Conservation (phyloP, 2,113 vertebrate genomes). For the Prolemur simus region DNA sequence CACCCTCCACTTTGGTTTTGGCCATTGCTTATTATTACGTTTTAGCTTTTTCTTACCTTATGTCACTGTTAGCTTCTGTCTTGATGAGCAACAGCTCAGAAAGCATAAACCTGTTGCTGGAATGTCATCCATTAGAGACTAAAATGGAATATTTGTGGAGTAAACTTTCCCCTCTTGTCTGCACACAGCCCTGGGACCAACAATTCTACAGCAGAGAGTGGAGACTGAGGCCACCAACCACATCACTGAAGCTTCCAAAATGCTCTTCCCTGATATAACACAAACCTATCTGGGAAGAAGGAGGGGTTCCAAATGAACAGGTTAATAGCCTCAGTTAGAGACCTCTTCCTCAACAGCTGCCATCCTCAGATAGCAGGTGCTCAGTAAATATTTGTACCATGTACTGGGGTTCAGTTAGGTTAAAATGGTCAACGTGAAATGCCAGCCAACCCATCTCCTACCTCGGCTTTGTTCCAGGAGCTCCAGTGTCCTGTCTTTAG, state of each 20-base stretch:
- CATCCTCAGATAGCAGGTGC: background rate
- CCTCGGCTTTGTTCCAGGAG: background rate
- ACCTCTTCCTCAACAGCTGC: background rate
- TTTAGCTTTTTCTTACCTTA: slow-evolving; percentile 30
- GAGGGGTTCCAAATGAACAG: background rate
- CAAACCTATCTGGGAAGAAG: background rate
- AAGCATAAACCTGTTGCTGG: slow-evolving; percentile 24
- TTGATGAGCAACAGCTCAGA: slow-evolving; percentile 27
- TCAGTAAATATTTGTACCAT: background rate
- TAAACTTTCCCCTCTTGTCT: background rate
- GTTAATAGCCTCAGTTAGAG: background rate
- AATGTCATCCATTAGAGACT: background rate
- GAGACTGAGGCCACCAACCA: background rate
- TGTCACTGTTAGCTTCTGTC: slow-evolving; percentile 46
- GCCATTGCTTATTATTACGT: background rate
- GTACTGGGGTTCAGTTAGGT: background rate
- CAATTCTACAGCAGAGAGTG: background rate
- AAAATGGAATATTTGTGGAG: slow-evolving; percentile 27
- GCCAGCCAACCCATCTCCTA: background rate
- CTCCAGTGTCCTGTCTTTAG: background rate
- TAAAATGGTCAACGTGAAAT: background rate
- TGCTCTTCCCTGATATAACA: background rate
- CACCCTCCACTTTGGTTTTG: background rate
- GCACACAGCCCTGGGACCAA: background rate
- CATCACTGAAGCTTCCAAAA: background rate